Evolutionary conservation across 1,140 invertebrate species (phyloP).

Genomic region (Lutraria rhynchaena): DNA sequence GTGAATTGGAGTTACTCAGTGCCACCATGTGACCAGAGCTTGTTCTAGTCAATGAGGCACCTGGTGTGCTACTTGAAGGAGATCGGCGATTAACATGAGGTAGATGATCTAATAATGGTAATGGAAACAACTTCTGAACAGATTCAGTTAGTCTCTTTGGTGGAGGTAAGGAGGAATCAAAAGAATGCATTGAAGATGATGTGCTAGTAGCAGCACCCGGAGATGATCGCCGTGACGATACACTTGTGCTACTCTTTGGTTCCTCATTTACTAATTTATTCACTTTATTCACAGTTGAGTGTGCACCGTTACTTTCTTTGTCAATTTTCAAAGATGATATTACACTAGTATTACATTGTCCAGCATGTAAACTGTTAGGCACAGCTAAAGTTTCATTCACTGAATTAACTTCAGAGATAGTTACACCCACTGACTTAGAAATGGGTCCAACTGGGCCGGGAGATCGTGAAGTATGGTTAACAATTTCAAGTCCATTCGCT

Average conservation of each 20-base stretch:
- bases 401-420: conserved; percentile 1
- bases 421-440: conserved; percentile 15
- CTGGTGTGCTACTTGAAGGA: conserved; percentile 37
- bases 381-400: conserved; percentile 20
- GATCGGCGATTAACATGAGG: conserved; percentile 57
- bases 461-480: conserved; percentile 32
- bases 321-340: conserved; percentile 24
- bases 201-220: conserved; percentile 46
- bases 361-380: conserved; percentile 43
- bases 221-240: conserved; percentile 30
- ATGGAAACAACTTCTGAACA: conserved; percentile 52
- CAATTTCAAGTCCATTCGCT: conserved; percentile 38
- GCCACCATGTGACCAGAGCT: conserved; percentile 26
- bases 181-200: conserved; percentile 40
- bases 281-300: conserved; percentile 23
- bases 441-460: neutral
- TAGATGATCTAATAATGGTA: conserved; percentile 54
- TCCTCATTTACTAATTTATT: conserved; percentile 44
- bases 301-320: conserved; percentile 33
- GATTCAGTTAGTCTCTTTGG: conserved; percentile 58
- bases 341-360: conserved; percentile 40
- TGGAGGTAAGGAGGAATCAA: conserved; percentile 51
- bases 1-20: conserved; percentile 4
- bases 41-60: conserved; percentile 21
- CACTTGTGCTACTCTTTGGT: conserved; percentile 24